Percentiles rank a stretch among this genome's conserved stretches.
These are phyloP conservation scores for Nephotettix cincticeps DNA, from an alignment of 1,140 invertebrate genomes.

Conservation along the genomic window DNA sequence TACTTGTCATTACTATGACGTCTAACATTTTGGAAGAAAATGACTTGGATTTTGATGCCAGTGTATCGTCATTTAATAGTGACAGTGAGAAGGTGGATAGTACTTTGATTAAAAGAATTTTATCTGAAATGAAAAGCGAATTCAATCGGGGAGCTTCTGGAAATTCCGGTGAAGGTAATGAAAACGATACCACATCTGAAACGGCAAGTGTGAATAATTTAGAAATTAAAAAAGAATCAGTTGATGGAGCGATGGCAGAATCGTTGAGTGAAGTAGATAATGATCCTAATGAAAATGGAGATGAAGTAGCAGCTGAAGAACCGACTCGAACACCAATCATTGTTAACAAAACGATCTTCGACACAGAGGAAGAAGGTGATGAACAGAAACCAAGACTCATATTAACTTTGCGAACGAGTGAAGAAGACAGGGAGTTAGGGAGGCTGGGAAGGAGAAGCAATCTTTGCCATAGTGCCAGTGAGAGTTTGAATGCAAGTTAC, in stretches of 20 bases:
- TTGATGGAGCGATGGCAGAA: neutral
- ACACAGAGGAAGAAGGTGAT: slow-evolving; percentile 9
- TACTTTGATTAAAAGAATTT: slow-evolving; percentile 39
- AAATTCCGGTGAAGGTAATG: neutral
- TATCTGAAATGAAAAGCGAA: slow-evolving; percentile 44
- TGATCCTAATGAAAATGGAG: neutral
- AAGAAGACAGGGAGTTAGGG: slow-evolving; percentile 31
- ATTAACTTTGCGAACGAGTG: slow-evolving; percentile 36
- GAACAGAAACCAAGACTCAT: slow-evolving; percentile 37
- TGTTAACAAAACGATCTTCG: slow-evolving; percentile 3
- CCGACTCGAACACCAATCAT: neutral
- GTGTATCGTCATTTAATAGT: slow-evolving; percentile 27
- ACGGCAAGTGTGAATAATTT: neutral
- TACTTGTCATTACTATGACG: slow-evolving; percentile 15
- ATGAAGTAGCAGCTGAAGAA: neutral
- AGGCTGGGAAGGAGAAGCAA: slow-evolving; percentile 6
- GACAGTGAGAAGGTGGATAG: slow-evolving; percentile 36
- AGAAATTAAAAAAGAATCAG: neutral
- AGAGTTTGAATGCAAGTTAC: neutral
- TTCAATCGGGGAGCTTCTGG: slow-evolving; percentile 36
- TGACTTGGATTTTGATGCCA: slow-evolving; percentile 32
- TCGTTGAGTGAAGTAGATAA: neutral
- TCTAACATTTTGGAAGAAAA: slow-evolving; percentile 25
- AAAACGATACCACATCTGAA: slow-evolving; percentile 21
- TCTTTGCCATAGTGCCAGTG: neutral